Conservation (phyloP, 2,113 vertebrate species). For the Cyanoramphus novaezelandiae region DNA sequence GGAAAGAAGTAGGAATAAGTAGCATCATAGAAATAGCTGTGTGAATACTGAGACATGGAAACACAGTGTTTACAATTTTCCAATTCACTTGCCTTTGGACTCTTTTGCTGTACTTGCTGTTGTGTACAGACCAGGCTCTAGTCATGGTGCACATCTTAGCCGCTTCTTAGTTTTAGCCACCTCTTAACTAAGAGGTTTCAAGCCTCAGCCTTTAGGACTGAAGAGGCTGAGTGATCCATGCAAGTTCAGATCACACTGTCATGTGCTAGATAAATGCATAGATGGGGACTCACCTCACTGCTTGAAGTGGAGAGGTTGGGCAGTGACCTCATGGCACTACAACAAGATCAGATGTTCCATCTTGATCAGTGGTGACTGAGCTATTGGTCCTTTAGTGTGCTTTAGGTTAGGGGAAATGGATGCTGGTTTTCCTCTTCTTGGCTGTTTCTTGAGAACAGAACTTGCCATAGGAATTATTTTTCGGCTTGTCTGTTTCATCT, state of each 20-base stretch:
- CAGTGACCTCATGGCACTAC: fast-evolving
- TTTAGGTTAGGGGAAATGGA: not conserved
- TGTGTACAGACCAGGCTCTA: not conserved
- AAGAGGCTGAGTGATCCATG: not conserved
- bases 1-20: not conserved
- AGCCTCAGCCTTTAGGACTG: not conserved
- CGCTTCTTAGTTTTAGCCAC: not conserved
- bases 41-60: not conserved
- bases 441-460: not conserved
- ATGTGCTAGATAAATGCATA: not conserved
- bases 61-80: not conserved
- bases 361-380: not conserved
- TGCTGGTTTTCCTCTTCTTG: not conserved
- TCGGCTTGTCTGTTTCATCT: not conserved
- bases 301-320: not conserved
- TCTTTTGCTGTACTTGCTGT: not conserved
- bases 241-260: not conserved
- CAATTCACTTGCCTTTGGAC: not conserved
- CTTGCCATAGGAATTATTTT: not conserved
- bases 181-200: not conserved
- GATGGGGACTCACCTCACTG: not conserved
- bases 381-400: not conserved
- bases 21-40: not conserved
- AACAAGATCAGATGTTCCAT: not conserved
- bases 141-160: not conserved